Evolutionary conservation across 2,113 vertebrate genomes (phyloP).

Genomic region (Amphilophus citrinellus): DNA sequence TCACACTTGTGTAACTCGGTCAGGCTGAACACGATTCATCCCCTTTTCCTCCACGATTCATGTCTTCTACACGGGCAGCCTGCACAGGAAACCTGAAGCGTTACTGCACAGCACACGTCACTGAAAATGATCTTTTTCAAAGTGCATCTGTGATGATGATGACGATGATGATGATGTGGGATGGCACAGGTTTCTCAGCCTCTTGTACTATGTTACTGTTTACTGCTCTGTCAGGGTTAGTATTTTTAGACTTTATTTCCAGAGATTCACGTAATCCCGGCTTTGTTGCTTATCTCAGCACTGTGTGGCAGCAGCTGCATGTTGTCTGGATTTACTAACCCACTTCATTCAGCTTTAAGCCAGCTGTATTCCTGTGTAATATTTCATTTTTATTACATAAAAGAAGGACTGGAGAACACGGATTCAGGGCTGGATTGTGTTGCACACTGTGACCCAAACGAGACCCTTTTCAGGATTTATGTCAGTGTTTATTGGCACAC

Average conservation of each 20-base stretch:
- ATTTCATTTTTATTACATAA: slow-evolving; percentile 17
- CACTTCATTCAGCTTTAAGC: slow-evolving; percentile 38
- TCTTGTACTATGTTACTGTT: background rate
- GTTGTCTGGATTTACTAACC: slow-evolving; percentile 48
- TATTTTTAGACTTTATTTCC: slow-evolving; percentile 17
- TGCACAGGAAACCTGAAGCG: accelerated
- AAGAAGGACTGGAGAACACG: slow-evolving; percentile 23
- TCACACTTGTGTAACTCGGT: no score
- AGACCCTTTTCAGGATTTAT: background rate
- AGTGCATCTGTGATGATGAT: background rate
- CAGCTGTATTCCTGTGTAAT: slow-evolving; percentile 47
- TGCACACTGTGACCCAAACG: slow-evolving; percentile 4
- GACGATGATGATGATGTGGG: background rate
- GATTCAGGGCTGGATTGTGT: slow-evolving; percentile 16
- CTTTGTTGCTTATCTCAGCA: slow-evolving; percentile 70
- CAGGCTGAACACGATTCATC: background rate
- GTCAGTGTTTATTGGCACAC: background rate
- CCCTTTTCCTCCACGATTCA: background rate
- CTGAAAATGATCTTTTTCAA: background rate
- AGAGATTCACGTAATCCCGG: slow-evolving; percentile 64
- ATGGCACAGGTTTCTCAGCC: background rate
- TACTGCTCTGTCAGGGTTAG: background rate
- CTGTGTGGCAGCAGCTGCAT: slow-evolving; percentile 45
- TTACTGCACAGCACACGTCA: background rate
- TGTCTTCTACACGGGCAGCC: accelerated